phyloP scores from a whole-genome alignment of 2,888 invertebrate species.

The Lithophane semibrunnea region DNA sequence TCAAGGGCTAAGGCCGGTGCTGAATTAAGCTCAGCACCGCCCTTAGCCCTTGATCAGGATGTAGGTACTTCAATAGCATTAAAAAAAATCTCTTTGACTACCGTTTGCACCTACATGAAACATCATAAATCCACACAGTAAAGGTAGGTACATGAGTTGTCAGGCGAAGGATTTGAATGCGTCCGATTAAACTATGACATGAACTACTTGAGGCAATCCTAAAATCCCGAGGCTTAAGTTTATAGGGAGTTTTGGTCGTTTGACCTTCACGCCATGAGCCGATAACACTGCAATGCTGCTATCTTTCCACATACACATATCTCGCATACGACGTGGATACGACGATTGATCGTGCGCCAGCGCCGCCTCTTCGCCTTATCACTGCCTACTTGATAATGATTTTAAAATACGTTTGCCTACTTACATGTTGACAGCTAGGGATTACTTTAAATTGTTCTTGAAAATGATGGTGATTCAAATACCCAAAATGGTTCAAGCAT shows the following conservation, averaged over 20 bases:
- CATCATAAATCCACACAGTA: conserved; percentile 10
- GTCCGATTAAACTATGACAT: conserved; percentile 69
- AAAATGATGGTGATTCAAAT: conserved; percentile 28
- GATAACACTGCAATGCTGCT: conserved; percentile 83
- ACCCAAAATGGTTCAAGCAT: conserved; percentile 14
- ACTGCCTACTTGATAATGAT: conserved; percentile 84
- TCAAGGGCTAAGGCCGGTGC: too few relatives aligned
- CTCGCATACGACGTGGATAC: conserved; percentile 76
- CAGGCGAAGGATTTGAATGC: conserved; percentile 63
- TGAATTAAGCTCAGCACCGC: too few relatives aligned
- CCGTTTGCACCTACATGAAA: conserved; percentile 10
- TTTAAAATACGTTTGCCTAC: conserved; percentile 85
- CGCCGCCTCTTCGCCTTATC: conserved; percentile 79
- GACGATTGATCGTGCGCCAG: conserved; percentile 84
- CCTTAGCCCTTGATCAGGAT: too few relatives aligned
- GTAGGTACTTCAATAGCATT: not conserved
- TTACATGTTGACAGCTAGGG: conserved; percentile 80
- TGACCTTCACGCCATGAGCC: conserved; percentile 81
- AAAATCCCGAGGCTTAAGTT: conserved; percentile 77
- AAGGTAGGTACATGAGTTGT: conserved; percentile 28
- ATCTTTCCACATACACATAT: conserved; percentile 79
- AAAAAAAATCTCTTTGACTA: not conserved
- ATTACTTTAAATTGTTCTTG: conserved; percentile 70
- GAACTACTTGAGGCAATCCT: conserved; percentile 72
- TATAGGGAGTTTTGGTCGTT: conserved; percentile 73